Conservation (phyloP, 2,797 vertebrate species). For the Danio kyathit region DNA sequence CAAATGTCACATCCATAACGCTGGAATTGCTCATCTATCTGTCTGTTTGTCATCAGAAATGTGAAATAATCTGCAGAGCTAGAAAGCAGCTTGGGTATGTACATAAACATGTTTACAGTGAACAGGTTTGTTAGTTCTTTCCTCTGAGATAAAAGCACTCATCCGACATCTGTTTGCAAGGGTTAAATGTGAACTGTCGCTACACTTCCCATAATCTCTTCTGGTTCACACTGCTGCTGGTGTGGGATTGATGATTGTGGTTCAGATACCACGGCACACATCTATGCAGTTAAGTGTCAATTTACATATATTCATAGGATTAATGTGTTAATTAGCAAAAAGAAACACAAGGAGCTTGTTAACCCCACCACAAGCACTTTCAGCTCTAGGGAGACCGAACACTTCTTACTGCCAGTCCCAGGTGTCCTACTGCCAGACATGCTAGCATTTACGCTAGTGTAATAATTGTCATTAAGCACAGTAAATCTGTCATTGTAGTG, state of each 20-base stretch:
- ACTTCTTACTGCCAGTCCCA: conserved; percentile 50
- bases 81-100: neutral
- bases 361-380: conserved; percentile 58
- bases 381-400: conserved; percentile 50
- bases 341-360: conserved; percentile 60
- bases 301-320: conserved; percentile 63
- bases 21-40: no score
- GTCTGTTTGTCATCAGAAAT: neutral
- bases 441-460: conserved; percentile 44
- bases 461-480: conserved; percentile 52
- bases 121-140: conserved; percentile 18
- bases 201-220: conserved; percentile 39
- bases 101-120: neutral
- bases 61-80: neutral
- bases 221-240: conserved; percentile 33
- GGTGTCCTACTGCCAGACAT: conserved; percentile 56
- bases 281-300: conserved; percentile 30
- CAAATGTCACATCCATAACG: no score
- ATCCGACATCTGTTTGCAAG: conserved; percentile 42
- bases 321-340: conserved; percentile 62
- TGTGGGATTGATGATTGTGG: conserved; percentile 51
- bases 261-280: conserved; percentile 1
- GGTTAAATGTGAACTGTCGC: conserved; percentile 54
- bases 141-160: conserved; percentile 19
- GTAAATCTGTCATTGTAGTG: conserved; percentile 54